Evolutionary conservation across 1,140 invertebrate species (phyloP).

Genomic region (roundworm (Caenorhabditis elegans)): WBcel235 BX284605.5:10096501-10097000

Average conservation of each 20-base stretch:
- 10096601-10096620: conserved; percentile 37
- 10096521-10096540: conserved; percentile 43
- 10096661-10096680: not conserved
- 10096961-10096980: no score
- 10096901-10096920: no score
- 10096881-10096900: no score
- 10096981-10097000: no score
- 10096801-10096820: conserved; percentile 69
- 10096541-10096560: conserved; percentile 39
- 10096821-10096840: conserved; percentile 61
- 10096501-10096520: conserved; percentile 41
- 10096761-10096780: conserved; percentile 69
- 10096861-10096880: no score
- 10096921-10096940: no score
- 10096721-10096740: conserved; percentile 47
- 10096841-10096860: conserved; percentile 34
- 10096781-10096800: conserved; percentile 68
- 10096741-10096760: conserved; percentile 69
- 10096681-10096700: not conserved
- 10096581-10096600: conserved; percentile 27
- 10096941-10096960: no score
- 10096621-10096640: conserved; percentile 22
- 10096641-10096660: not conserved
- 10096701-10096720: conserved; percentile 48
- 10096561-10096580: conserved; percentile 39